Percentiles rank a stretch among this genome's conserved stretches.
These are phyloP conservation scores for Danio rerio DNA, from an alignment of 2,113 vertebrate species.

Conservation along the genomic window DNA sequence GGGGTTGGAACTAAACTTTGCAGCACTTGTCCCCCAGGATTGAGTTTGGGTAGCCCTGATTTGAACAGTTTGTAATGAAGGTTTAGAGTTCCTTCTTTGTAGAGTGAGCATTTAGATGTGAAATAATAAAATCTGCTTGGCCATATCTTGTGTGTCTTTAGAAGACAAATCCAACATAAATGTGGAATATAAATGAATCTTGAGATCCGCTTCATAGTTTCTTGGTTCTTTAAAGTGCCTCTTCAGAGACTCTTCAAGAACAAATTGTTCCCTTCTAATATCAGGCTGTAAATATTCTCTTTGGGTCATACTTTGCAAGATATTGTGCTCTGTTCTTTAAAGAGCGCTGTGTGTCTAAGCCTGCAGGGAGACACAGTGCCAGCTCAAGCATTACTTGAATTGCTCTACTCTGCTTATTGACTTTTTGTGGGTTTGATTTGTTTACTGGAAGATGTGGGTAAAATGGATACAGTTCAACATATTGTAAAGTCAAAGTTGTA, in stretches of 20 bases:
- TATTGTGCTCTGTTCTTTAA: slow-evolving; percentile 8
- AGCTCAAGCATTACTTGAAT: slow-evolving; percentile 20
- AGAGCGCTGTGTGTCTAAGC: neutral
- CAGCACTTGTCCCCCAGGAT: too few species aligned
- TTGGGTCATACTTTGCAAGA: neutral
- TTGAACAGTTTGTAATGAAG: neutral
- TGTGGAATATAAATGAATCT: neutral
- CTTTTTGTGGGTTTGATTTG: neutral
- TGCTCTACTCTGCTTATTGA: neutral
- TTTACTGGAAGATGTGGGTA: neutral
- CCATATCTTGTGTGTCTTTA: neutral
- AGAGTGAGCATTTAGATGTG: neutral
- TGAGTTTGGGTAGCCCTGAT: too few species aligned
- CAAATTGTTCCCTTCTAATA: neutral
- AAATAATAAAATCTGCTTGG: neutral
- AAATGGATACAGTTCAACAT: neutral
- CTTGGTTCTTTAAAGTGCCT: neutral
- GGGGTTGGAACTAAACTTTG: too few species aligned
- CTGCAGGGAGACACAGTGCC: neutral
- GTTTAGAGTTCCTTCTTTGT: neutral
- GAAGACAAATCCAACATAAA: neutral
- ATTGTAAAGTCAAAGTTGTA: neutral
- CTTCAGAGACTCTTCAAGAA: neutral
- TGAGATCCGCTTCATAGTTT: neutral
- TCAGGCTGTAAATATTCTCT: neutral